Evolutionary conservation across 2,113 vertebrate species (phyloP).

Genomic region (Callocephalon fimbriatum): DNA sequence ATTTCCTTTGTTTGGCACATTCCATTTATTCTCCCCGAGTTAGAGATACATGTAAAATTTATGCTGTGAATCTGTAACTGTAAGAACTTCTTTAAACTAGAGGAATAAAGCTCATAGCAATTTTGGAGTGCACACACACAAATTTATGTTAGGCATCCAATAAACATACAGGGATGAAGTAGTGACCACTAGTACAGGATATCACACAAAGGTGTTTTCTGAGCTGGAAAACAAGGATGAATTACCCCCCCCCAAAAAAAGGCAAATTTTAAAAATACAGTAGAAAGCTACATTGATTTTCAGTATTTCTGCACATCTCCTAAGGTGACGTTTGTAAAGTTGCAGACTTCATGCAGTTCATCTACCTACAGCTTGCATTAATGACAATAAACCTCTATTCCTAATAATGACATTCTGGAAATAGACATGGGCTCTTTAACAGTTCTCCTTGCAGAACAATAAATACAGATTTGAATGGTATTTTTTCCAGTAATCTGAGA

Average conservation of each 20-base stretch:
- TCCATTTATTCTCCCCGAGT: background rate
- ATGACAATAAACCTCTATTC: background rate
- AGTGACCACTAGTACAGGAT: rapidly evolving
- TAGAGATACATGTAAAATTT: background rate
- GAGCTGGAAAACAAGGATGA: background rate
- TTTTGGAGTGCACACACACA: background rate
- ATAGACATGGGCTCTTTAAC: background rate
- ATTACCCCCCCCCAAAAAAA: background rate
- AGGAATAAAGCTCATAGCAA: background rate
- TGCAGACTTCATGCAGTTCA: background rate
- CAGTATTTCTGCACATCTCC: background rate
- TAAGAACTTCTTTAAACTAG: background rate
- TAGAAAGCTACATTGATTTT: background rate
- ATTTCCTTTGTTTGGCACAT: background rate
- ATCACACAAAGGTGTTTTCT: background rate
- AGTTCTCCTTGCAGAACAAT: background rate
- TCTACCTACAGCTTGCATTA: background rate
- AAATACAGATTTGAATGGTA: background rate
- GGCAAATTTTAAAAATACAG: background rate
- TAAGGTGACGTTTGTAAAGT: background rate
- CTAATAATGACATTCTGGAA: background rate
- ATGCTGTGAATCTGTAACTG: background rate
- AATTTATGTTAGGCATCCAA: background rate
- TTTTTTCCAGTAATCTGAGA: background rate
- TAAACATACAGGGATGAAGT: background rate